A percentile compares a stretch with the other conserved stretches of the same genome.
Evolutionary conservation across 2,797 vertebrate species (phyloP).

Genomic region (Platalea minor): DNA sequence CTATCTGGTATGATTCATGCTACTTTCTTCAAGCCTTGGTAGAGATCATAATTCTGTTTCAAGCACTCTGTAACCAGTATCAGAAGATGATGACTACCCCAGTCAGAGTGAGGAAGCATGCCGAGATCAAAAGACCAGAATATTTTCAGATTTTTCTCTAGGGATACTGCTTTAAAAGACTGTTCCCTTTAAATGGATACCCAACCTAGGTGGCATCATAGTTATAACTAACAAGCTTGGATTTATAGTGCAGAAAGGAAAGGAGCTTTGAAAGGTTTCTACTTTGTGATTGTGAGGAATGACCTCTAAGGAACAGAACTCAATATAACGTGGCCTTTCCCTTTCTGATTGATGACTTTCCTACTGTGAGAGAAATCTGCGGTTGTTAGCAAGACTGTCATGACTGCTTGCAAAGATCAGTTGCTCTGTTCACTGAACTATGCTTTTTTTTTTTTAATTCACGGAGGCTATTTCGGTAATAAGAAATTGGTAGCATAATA

Average conservation of each 20-base stretch:
- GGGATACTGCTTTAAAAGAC: not conserved
- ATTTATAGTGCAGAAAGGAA: not conserved
- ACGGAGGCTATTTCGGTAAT: not conserved
- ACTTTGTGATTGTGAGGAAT: not conserved
- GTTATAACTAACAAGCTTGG: not conserved
- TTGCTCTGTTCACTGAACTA: not conserved
- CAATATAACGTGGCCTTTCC: not conserved
- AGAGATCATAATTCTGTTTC: not conserved
- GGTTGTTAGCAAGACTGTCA: not conserved
- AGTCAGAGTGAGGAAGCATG: not conserved
- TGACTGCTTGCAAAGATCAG: not conserved
- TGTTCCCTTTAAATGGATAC: not conserved
- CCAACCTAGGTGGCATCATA: not conserved
- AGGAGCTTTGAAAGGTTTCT: not conserved
- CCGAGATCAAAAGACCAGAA: not conserved
- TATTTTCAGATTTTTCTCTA: not conserved
- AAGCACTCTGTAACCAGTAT: not conserved
- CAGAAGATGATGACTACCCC: not conserved
- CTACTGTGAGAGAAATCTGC: not conserved
- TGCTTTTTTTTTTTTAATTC: not conserved
- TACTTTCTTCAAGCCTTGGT: not conserved
- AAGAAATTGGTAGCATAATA: not conserved
- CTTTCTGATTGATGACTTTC: not conserved
- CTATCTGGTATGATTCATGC: not conserved
- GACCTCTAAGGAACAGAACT: not conserved